Evolutionary conservation across 2,888 invertebrate genomes (phyloP).

Genomic region (Calliphora vomitoria): DNA sequence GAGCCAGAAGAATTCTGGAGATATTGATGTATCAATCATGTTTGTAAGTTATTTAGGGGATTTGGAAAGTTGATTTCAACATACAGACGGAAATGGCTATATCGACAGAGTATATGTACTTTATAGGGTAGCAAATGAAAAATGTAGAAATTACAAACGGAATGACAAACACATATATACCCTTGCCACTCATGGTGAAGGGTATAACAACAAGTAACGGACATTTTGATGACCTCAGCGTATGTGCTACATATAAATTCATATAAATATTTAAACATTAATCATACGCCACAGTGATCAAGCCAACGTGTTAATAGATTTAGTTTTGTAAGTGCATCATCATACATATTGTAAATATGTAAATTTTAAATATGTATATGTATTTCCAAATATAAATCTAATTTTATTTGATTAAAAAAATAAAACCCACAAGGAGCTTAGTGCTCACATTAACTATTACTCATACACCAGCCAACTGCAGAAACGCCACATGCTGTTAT

Average conservation of each 20-base stretch:
- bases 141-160: too few relatives aligned
- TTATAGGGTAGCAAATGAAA: too few relatives aligned
- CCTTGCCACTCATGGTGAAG: too few relatives aligned
- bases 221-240: not conserved
- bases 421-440: conserved; percentile 41
- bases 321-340: not conserved
- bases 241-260: conserved; percentile 32
- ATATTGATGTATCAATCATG: too few relatives aligned
- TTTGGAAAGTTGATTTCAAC: too few relatives aligned
- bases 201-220: not conserved
- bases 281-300: conserved; percentile 39
- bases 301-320: not conserved
- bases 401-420: conserved; percentile 30
- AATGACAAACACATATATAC: too few relatives aligned
- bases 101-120: too few relatives aligned
- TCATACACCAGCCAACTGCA: not conserved
- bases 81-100: too few relatives aligned
- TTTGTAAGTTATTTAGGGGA: too few relatives aligned
- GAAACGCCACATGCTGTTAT: not conserved
- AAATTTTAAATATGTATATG: conserved; percentile 26
- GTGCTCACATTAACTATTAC: conserved; percentile 25
- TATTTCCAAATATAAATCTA: conserved; percentile 33
- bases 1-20: too few relatives aligned
- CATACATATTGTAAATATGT: not conserved
- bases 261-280: conserved; percentile 15